phyloP scores from a whole-genome alignment of 2,113 vertebrate genomes.

The Peucedramus taeniatus region DNA sequence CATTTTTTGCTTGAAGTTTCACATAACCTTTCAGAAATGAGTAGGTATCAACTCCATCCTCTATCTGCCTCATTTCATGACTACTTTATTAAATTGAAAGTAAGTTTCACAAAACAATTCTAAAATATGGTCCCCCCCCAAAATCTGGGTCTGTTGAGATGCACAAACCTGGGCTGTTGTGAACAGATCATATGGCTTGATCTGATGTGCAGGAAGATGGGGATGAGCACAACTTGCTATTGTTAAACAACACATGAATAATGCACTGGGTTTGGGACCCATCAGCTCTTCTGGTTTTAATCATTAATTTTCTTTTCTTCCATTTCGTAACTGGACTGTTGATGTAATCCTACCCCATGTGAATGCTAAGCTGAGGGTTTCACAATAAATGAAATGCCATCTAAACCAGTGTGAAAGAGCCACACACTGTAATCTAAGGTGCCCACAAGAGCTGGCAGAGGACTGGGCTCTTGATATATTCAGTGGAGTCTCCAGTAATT shows the following conservation, averaged over 20 bases:
- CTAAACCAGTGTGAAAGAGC: not conserved
- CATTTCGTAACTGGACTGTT: slow-evolving; percentile 11
- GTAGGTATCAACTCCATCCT: not conserved
- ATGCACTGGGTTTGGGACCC: not conserved
- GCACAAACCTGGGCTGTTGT: not conserved
- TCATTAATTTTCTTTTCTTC: slow-evolving; percentile 10
- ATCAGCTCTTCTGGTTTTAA: slow-evolving; percentile 23
- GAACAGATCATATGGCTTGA: not conserved
- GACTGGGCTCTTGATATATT: not conserved
- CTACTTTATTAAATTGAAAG: not conserved
- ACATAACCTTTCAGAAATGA: not conserved
- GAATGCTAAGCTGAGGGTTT: not conserved
- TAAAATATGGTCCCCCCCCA: not conserved
- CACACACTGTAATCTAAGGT: slow-evolving; percentile 10
- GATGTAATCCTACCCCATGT: slow-evolving; percentile 3
- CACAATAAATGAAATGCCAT: slow-evolving; percentile 26
- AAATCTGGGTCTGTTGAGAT: not conserved
- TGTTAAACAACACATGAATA: not conserved
- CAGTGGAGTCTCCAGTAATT: not conserved
- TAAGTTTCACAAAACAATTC: not conserved
- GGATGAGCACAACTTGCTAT: not conserved
- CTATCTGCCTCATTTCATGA: not conserved
- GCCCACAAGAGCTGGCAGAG: not conserved
- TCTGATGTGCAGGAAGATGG: not conserved
- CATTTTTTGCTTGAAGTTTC: not conserved